Evolutionary conservation across 2,113 vertebrate species (phyloP).

Genomic region (Salvelinus namaycush): DNA sequence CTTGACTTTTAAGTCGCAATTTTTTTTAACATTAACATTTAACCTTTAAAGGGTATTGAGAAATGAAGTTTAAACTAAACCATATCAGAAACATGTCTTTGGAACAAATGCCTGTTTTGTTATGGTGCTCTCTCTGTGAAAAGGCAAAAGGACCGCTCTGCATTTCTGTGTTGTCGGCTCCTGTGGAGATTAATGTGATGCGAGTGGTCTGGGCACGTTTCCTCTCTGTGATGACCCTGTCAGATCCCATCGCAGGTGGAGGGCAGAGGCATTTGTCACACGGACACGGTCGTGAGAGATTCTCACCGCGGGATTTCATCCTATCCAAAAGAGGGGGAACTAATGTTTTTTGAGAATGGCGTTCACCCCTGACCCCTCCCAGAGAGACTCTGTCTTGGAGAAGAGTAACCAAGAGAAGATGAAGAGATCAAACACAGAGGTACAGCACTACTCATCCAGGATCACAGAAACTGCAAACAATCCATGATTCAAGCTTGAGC

Average conservation of each 20-base stretch:
- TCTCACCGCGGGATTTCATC: constrained; percentile 35
- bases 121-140: constrained; percentile 16
- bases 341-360: constrained; percentile 16
- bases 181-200: constrained; percentile 37
- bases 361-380: not conserved
- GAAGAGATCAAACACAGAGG: too few species aligned
- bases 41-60: not conserved
- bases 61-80: constrained; percentile 1
- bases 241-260: constrained; percentile 37
- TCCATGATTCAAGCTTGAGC: not conserved
- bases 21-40: not conserved
- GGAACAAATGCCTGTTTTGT: constrained; percentile 39
- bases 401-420: not conserved
- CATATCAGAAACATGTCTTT: constrained; percentile 23
- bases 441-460: too few species aligned
- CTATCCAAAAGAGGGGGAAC: constrained; percentile 12
- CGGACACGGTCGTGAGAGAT: constrained; percentile 27
- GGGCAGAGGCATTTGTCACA: constrained; percentile 38
- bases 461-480: too few species aligned
- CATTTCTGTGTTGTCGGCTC: constrained; percentile 1
- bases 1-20: not conserved
- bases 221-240: constrained; percentile 38
- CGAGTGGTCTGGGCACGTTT: constrained; percentile 29
- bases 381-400: not conserved
- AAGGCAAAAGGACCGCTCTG: not conserved